A percentile compares a stretch with the other conserved stretches of the same genome.
These are phyloP conservation scores for Sphaeridia pumilis DNA, from an alignment of 2,888 invertebrate genomes.

Conservation along the genomic window DNA sequence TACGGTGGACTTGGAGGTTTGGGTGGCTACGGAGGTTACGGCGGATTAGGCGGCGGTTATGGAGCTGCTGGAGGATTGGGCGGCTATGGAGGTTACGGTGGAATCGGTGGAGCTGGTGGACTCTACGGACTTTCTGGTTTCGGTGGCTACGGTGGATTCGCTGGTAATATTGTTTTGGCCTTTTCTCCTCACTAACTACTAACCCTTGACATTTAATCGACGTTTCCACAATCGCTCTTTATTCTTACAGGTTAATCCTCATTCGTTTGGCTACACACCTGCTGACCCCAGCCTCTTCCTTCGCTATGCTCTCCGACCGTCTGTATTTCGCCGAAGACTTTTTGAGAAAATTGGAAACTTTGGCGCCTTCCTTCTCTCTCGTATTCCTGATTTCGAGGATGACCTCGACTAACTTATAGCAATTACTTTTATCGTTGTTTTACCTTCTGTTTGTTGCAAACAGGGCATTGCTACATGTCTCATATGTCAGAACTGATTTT, in stretches of 20 bases:
- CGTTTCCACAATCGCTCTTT: neutral
- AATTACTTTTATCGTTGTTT: too few relatives aligned
- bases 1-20: conserved; percentile 4
- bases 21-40: conserved; percentile 7
- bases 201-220: conserved; percentile 3
- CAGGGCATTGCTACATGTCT: too few relatives aligned
- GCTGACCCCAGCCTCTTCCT: too few relatives aligned
- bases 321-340: conserved; percentile 1
- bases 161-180: conserved; percentile 3
- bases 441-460: too few relatives aligned
- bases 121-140: neutral
- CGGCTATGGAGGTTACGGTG: too few relatives aligned
- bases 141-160: conserved; percentile 1
- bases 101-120: too few relatives aligned
- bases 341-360: conserved; percentile 5
- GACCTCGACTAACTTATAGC: conserved; percentile 5
- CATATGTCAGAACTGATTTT: too few relatives aligned
- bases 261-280: neutral
- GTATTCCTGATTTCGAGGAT: conserved; percentile 7
- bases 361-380: conserved; percentile 8
- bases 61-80: too few relatives aligned
- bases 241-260: conserved; percentile 3
- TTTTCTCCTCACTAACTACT: neutral
- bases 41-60: neutral
- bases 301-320: neutral